Percentiles rank a stretch among this genome's conserved stretches.
Conservation (phyloP, 2,113 vertebrate species). For the Eira barbara region DNA sequence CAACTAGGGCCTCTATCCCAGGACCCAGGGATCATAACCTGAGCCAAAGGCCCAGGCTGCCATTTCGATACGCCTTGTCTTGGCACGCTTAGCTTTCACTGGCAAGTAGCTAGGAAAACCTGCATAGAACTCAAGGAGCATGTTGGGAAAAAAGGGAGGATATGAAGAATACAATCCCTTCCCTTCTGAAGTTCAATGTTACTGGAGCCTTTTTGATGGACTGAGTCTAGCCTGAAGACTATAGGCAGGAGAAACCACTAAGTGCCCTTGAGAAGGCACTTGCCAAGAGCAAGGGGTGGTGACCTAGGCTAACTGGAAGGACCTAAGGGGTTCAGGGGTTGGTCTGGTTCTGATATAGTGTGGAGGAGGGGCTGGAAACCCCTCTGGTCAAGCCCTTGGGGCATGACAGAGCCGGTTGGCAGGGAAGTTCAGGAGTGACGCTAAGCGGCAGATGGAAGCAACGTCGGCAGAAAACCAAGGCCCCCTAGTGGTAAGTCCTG, state of each 20-base stretch:
- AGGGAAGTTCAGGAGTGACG: accelerated
- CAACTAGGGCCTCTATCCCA: not conserved
- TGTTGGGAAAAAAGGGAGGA: not conserved
- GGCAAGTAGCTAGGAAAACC: not conserved
- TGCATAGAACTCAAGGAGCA: not conserved
- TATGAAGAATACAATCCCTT: not conserved
- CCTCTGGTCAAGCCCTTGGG: too few relatives aligned
- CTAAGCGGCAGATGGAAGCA: not conserved
- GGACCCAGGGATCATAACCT: not conserved
- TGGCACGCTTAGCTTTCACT: not conserved
- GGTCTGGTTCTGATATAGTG: too few relatives aligned
- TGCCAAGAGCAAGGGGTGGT: not conserved
- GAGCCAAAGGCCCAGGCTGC: not conserved
- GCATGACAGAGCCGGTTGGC: accelerated
- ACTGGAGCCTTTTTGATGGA: not conserved
- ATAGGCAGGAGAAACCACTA: not conserved
- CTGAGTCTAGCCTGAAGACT: not conserved
- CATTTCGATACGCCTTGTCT: not conserved
- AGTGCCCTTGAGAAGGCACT: not conserved
- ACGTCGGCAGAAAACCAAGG: not conserved
- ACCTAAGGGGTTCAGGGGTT: too few relatives aligned
- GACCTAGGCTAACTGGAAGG: not conserved
- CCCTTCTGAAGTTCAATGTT: not conserved
- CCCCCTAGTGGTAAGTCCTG: not conserved
- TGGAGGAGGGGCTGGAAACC: not conserved